Percentiles rank a stretch among this genome's conserved stretches.
Conservation (phyloP, 2,888 invertebrate species). For the Epistrophe grossulariae region DNA sequence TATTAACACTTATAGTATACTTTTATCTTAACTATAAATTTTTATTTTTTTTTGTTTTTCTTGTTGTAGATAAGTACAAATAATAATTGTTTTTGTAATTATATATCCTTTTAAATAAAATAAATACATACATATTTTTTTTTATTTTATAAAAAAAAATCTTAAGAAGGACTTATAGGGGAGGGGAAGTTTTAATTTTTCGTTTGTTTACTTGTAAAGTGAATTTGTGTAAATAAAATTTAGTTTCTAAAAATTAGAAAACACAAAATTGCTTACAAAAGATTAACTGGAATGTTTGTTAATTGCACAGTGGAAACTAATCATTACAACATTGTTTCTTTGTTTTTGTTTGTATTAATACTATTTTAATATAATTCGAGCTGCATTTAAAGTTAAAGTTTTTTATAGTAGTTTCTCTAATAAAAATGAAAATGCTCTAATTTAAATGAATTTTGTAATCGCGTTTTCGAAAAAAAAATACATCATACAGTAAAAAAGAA, state of each 20-base stretch:
- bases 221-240: background rate
- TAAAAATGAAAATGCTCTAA: background rate
- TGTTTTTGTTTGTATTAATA: background rate
- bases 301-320: slow-evolving; percentile 21
- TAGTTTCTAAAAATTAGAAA: background rate
- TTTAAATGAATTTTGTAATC: background rate
- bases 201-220: background rate
- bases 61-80: slow-evolving; percentile 9
- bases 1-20: slow-evolving; percentile 18
- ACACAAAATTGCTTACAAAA: background rate
- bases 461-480: background rate
- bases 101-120: background rate
- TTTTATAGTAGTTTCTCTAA: background rate
- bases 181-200: background rate
- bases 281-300: slow-evolving; percentile 17
- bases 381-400: background rate
- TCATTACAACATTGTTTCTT: slow-evolving; percentile 2
- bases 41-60: background rate
- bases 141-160: background rate
- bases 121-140: background rate
- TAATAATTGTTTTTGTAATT: background rate
- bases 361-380: slow-evolving; percentile 12
- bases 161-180: background rate
- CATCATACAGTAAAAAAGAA: background rate
- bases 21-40: slow-evolving; percentile 4